Conservation (phyloP, 2,113 vertebrate genomes). For the Bothrops jararaca region DNA sequence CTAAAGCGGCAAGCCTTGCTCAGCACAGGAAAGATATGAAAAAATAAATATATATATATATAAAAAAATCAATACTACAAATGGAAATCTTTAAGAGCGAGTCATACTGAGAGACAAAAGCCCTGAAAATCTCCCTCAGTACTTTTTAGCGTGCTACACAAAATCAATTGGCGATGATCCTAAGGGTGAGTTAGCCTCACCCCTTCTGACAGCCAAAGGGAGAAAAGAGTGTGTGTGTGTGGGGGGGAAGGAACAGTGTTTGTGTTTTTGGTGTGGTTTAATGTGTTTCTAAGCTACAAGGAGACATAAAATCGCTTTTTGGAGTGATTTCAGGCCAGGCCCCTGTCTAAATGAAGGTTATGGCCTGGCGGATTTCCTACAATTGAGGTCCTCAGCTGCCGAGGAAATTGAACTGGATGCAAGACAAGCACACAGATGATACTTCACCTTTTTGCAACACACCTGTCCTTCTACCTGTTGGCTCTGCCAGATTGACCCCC, state of each 20-base stretch:
- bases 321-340: constrained; percentile 44
- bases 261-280: constrained; percentile 56
- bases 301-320: constrained; percentile 50
- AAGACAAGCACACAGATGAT: background rate
- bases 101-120: constrained; percentile 60
- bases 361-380: background rate
- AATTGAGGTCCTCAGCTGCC: background rate
- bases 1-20: constrained; percentile 36
- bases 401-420: background rate
- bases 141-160: constrained; percentile 69
- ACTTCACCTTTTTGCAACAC: background rate
- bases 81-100: constrained; percentile 66
- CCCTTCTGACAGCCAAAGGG: constrained; percentile 60
- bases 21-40: constrained; percentile 54
- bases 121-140: constrained; percentile 59
- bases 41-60: background rate
- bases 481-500: background rate
- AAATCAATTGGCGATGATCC: constrained; percentile 74
- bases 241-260: constrained; percentile 58
- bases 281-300: constrained; percentile 52
- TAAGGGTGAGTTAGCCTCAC: constrained; percentile 61
- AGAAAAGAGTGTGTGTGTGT: background rate
- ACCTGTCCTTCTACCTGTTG: background rate
- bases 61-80: constrained; percentile 68
- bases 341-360: constrained; percentile 2